Evolutionary conservation across 2,888 invertebrate species (phyloP).

Genomic region (Prenolepis imparis): DNA sequence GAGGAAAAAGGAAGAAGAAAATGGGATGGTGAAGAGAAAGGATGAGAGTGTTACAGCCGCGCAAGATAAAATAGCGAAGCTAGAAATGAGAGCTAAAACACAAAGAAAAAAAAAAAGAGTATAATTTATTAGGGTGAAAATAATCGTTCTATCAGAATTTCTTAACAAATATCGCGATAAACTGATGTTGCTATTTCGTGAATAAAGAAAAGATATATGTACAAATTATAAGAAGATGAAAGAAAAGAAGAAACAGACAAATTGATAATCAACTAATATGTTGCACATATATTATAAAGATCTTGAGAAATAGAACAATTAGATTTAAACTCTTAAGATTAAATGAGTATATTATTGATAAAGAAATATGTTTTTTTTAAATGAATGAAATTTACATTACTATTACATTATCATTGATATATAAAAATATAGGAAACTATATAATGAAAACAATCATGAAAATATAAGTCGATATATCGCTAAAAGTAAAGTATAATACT

Average conservation of each 20-base stretch:
- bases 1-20: constrained; percentile 43
- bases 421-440: not conserved
- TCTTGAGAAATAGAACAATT: not conserved
- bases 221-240: not conserved
- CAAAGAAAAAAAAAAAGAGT: constrained; percentile 63
- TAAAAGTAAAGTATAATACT: not conserved
- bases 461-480: not conserved
- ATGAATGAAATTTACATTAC: not conserved
- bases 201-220: not conserved
- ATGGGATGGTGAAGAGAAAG: constrained; percentile 23
- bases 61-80: constrained; percentile 48
- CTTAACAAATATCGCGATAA: constrained; percentile 44
- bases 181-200: constrained; percentile 14
- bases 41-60: constrained; percentile 45
- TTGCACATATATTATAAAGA: not conserved
- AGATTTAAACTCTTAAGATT: not conserved
- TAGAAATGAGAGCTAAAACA: constrained; percentile 41
- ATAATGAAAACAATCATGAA: not conserved
- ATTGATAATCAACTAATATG: not conserved
- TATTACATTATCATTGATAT: not conserved
- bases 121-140: constrained; percentile 72
- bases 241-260: not conserved
- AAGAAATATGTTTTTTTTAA: not conserved
- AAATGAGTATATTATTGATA: not conserved
- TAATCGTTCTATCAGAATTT: constrained; percentile 52